Conservation (phyloP, 1,140 invertebrate genomes). For the Dendroctonus valens region DNA sequence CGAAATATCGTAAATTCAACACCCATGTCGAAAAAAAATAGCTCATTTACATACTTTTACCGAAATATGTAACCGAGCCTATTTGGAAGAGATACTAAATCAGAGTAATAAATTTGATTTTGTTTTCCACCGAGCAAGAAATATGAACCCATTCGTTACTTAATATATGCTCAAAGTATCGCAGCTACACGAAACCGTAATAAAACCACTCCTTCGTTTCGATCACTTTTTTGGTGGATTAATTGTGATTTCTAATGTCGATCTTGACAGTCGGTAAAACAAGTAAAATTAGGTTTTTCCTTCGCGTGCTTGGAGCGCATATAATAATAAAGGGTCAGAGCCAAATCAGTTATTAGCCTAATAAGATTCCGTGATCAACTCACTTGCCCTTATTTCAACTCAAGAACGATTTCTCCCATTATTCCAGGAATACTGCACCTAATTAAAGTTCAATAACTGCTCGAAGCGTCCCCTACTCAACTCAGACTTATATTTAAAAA, state of each 20-base stretch:
- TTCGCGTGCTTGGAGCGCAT: neutral
- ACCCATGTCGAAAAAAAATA: slow-evolving; percentile 15
- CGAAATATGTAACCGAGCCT: slow-evolving; percentile 30
- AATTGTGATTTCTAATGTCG: slow-evolving; percentile 28
- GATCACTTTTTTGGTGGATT: slow-evolving; percentile 23
- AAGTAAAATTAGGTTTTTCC: slow-evolving; percentile 15
- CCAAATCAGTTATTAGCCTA: slow-evolving; percentile 19
- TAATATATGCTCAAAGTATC: slow-evolving; percentile 16
- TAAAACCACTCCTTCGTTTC: slow-evolving; percentile 26
- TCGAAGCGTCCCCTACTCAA: slow-evolving; percentile 10
- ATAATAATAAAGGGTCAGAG: neutral
- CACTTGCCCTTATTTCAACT: slow-evolving; percentile 3
- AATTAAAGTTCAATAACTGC: slow-evolving; percentile 36
- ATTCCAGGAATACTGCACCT: slow-evolving; percentile 23
- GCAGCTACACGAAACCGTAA: slow-evolving; percentile 25
- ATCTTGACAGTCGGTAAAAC: slow-evolving; percentile 27
- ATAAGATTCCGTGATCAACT: slow-evolving; percentile 15
- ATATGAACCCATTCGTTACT: slow-evolving; percentile 27
- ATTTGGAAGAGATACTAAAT: slow-evolving; percentile 30
- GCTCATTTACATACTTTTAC: slow-evolving; percentile 32
- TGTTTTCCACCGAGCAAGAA: slow-evolving; percentile 28
- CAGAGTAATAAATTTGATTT: slow-evolving; percentile 29
- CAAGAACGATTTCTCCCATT: too few relatives aligned
- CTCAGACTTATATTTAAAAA: slow-evolving; percentile 30
- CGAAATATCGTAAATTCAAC: slow-evolving; percentile 8